Evolutionary conservation across 2,113 vertebrate species (phyloP), one percentile per base, ranked within the genome.

Genomic region (Grammomys surdaster): DNA sequence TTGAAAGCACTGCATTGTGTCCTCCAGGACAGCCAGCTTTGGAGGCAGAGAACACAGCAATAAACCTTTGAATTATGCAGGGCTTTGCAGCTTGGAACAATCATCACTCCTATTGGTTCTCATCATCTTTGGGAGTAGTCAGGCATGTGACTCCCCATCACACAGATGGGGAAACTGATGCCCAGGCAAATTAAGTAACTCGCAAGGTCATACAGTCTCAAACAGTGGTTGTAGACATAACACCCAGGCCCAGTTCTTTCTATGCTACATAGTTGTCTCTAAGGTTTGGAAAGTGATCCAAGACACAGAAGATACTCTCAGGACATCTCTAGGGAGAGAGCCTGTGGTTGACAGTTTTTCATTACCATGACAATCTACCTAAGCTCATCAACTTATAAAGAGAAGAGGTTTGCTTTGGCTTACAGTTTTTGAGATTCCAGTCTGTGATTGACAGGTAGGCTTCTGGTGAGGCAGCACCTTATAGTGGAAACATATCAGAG

Each of bases 1-100:
- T 98, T 96, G 98, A 97, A 98, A 98, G 97, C 97, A 98, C 73
- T 78, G 81, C 80, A 63, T 93, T 43, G 72, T 92, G 86, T 97
- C 97, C 92, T 95, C 77, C 0, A 75, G 88, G 94, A 95, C 94
- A 94, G 76, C 97, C 48, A 36, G 92, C 67, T 87, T 51, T 82
- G 60, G 96, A 96, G 78, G 60, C 89, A 85, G 70, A 77, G 94
- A 92, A 87, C 56, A 22, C 63, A 76, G 77, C 72, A 86, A 84
- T 89, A 92, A 88, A 4, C 17, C 40, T 65, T 73, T 11, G 12
- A 51, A 80, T 63, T 51, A 70, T 54, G 65, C 33, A 58, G 5
- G 33, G 36, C 58, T 91, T 58, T 84, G 70, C 26, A 19, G 65
- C 90, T 94, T 93, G 84, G 88, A 92, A 94, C 92, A 85, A 51